phyloP scores from a whole-genome alignment of 2,113 vertebrate species.

The Platysternon megacephalum region DNA sequence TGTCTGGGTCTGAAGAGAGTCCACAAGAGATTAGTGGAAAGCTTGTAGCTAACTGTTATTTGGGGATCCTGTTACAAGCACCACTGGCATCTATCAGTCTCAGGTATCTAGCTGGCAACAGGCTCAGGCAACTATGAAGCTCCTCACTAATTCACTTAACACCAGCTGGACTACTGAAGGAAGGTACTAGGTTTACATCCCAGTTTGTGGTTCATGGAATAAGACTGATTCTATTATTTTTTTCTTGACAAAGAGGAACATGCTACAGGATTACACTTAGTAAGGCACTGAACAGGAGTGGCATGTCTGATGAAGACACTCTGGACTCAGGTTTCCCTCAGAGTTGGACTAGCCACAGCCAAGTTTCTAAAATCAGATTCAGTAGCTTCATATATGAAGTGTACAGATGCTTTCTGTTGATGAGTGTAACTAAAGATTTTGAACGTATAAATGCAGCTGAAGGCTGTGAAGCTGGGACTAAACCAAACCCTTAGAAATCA shows the following conservation, averaged over 20 bases:
- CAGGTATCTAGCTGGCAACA: slow-evolving; percentile 1
- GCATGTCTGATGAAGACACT: not conserved
- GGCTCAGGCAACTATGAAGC: slow-evolving; percentile 21
- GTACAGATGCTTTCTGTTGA: not conserved
- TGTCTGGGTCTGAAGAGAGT: not conserved
- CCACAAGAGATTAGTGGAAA: not conserved
- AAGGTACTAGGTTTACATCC: not conserved
- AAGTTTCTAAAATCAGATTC: not conserved
- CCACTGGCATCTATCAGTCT: slow-evolving; percentile 7
- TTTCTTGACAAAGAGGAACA: not conserved
- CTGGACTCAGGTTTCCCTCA: not conserved
- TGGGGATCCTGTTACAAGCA: not conserved
- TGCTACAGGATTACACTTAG: not conserved
- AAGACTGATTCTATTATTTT: no score
- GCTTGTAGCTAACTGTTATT: not conserved
- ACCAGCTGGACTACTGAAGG: not conserved
- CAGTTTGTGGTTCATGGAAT: not conserved
- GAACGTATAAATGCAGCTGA: not conserved
- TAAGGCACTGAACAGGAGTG: not conserved
- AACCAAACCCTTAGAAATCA: not conserved
- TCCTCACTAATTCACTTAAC: slow-evolving; percentile 32
- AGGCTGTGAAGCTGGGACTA: not conserved
- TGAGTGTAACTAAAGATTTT: not conserved
- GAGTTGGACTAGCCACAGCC: not conserved
- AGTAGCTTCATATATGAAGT: not conserved